Conservation (phyloP, 2,797 vertebrate species). For the Schizopygopsis malacanthus region DNA sequence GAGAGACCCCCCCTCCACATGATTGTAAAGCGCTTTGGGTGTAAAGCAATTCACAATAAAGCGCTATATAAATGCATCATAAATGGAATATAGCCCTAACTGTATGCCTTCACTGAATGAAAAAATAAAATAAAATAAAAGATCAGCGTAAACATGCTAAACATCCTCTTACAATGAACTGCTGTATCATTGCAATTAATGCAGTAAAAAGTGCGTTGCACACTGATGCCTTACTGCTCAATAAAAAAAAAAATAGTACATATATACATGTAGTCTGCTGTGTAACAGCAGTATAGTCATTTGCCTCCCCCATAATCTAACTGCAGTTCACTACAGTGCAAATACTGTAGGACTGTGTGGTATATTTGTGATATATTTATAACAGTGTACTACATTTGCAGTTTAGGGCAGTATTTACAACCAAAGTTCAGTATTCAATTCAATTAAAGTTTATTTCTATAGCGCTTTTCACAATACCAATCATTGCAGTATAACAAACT, state of each 20-base stretch:
- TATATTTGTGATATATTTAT: not conserved
- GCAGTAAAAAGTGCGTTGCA: not conserved
- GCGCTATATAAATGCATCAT: too few relatives aligned
- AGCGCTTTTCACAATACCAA: too few relatives aligned
- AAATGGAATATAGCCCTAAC: not conserved
- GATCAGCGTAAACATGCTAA: not conserved
- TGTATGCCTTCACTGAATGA: not conserved
- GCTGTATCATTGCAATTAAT: not conserved
- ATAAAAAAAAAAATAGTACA: not conserved
- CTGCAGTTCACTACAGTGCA: conserved; percentile 7
- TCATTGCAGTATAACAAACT: not conserved
- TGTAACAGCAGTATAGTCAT: not conserved
- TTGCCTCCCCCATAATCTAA: not conserved
- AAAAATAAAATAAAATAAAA: too few relatives aligned
- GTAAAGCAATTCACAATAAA: too few relatives aligned
- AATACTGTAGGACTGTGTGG: not conserved
- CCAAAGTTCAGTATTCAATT: not conserved
- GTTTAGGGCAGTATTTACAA: not conserved
- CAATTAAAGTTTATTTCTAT: too few relatives aligned
- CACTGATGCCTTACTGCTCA: not conserved
- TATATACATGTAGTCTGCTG: not conserved
- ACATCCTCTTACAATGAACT: not conserved
- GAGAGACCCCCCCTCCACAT: too few relatives aligned
- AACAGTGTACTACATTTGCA: not conserved
- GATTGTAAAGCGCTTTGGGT: too few relatives aligned